A percentile compares a stretch with the other conserved stretches of the same genome.
These are phyloP conservation scores for Gryllus longicercus DNA, from an alignment of 2,888 invertebrate species.

Conservation along the genomic window DNA sequence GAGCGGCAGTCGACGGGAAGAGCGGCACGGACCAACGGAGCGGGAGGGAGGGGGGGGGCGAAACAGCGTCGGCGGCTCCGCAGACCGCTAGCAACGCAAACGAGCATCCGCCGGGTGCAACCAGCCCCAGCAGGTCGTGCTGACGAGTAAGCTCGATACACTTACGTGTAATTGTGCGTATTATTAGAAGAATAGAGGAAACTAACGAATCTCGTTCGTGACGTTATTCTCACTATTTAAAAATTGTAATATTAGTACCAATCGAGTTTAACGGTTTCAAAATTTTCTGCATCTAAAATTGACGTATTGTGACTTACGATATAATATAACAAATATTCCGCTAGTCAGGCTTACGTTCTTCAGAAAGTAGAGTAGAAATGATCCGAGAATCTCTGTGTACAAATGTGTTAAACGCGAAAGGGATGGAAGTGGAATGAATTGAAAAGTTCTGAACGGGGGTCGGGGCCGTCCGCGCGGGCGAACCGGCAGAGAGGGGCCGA, in stretches of 20 bases:
- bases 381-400: neutral
- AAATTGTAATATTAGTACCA: constrained; percentile 6
- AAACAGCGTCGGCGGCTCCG: too few relatives aligned
- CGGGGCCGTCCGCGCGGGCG: too few relatives aligned
- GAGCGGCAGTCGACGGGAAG: too few relatives aligned
- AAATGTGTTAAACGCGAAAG: neutral
- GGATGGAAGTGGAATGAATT: neutral
- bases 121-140: neutral
- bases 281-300: constrained; percentile 8
- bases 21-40: too few relatives aligned
- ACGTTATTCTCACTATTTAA: neutral
- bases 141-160: constrained; percentile 6
- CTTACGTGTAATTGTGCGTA: constrained; percentile 8
- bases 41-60: too few relatives aligned
- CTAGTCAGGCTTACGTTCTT: neutral
- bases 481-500: too few relatives aligned
- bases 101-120: too few relatives aligned
- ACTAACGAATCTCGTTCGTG: constrained; percentile 17
- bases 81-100: too few relatives aligned
- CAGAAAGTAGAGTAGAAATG: neutral
- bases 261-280: neutral
- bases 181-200: constrained; percentile 8
- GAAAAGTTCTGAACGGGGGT: too few relatives aligned
- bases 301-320: constrained; percentile 9
- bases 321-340: neutral